Conservation (phyloP, 1,140 invertebrate genomes). For the Drosophila repletoides region DNA sequence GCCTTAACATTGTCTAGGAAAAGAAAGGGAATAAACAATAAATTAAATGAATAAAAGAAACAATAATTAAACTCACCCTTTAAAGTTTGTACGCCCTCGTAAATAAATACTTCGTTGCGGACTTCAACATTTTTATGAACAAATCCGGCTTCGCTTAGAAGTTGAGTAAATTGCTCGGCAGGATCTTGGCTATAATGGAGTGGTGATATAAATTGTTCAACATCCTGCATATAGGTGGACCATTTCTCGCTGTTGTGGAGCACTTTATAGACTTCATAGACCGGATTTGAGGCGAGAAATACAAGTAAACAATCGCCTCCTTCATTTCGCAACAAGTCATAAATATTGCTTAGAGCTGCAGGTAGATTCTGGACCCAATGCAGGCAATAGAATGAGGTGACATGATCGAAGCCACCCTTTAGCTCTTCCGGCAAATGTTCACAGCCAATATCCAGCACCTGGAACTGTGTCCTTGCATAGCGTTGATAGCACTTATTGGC, state of each 20-base stretch:
- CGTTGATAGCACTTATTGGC: constrained; percentile 84
- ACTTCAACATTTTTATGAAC: constrained; percentile 86
- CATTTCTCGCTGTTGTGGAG: constrained; percentile 85
- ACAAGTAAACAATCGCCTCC: constrained; percentile 87
- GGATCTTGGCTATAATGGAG: constrained; percentile 87
- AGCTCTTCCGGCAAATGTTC: constrained; percentile 63
- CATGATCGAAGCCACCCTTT: constrained; percentile 86
- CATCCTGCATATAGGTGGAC: constrained; percentile 87
- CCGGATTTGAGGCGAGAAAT: constrained; percentile 87
- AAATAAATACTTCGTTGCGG: constrained; percentile 86
- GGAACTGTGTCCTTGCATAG: constrained; percentile 83
- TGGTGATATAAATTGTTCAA: constrained; percentile 86
- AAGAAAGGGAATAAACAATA: not conserved
- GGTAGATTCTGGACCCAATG: constrained; percentile 91
- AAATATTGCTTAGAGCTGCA: constrained; percentile 83
- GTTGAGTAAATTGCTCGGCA: constrained; percentile 84
- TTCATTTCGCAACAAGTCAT: constrained; percentile 45
- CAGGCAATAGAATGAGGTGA: constrained; percentile 91
- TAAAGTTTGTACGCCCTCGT: constrained; percentile 83
- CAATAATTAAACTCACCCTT: constrained; percentile 32
- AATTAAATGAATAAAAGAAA: not conserved
- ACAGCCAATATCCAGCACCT: constrained; percentile 86
- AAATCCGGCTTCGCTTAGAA: constrained; percentile 87
- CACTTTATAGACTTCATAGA: constrained; percentile 87
- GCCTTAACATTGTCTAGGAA: constrained; percentile 86